Conservation (phyloP, 2,797 vertebrate species). For the Sibirionetta formosa region DNA sequence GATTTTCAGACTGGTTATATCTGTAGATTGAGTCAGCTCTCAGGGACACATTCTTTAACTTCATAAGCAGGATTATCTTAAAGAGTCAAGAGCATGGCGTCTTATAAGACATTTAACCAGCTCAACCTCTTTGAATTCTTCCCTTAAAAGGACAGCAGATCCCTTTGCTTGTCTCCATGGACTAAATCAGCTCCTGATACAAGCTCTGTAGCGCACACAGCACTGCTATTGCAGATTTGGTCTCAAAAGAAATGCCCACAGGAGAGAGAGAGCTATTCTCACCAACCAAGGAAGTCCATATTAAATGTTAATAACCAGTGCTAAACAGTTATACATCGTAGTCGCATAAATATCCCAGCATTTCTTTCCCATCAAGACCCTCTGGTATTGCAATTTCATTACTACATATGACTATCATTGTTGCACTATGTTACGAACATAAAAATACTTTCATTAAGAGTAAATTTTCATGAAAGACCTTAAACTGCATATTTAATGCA, state of each 20-base stretch:
- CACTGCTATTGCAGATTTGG: background rate
- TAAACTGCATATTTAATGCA: slow-evolving; percentile 33
- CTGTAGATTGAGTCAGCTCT: background rate
- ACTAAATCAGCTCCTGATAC: background rate
- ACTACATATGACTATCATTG: background rate
- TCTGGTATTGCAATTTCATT: background rate
- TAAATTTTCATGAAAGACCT: slow-evolving; percentile 43
- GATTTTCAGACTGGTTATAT: background rate
- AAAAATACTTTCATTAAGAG: slow-evolving; percentile 35
- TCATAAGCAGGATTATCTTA: background rate
- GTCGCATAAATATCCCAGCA: background rate
- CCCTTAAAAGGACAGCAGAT: background rate
- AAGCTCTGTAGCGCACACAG: background rate
- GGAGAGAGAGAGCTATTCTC: background rate
- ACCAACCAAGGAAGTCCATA: background rate
- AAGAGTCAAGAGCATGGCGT: background rate
- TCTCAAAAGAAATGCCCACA: background rate
- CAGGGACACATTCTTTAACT: background rate
- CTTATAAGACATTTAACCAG: background rate
- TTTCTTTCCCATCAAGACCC: background rate
- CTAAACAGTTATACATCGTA: background rate
- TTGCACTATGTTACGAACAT: background rate
- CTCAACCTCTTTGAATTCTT: background rate
- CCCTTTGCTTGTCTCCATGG: background rate
- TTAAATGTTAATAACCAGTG: background rate